phyloP scores from a whole-genome alignment of 2,797 vertebrate genomes.

The Enteromius argenteus region DNA sequence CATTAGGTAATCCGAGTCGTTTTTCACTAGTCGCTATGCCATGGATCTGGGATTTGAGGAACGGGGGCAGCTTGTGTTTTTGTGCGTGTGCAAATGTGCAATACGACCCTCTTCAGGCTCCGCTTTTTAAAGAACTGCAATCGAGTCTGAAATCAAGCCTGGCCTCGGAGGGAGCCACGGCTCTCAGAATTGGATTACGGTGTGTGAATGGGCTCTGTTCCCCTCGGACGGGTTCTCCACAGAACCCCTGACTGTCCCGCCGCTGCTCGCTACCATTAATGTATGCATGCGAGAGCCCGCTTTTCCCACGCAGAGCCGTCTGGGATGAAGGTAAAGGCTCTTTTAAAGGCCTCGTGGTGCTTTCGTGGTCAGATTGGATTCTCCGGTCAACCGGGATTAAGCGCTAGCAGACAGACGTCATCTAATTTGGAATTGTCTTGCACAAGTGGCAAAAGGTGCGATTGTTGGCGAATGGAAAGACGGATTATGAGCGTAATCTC shows the following conservation, averaged over 20 bases:
- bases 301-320: neutral
- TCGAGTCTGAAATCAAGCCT: conserved; percentile 40
- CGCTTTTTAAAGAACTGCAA: conserved; percentile 44
- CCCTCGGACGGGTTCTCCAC: conserved; percentile 69
- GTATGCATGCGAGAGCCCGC: neutral
- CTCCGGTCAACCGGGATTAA: neutral
- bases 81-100: conserved; percentile 66
- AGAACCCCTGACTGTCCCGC: conserved; percentile 58
- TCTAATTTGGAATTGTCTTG: neutral
- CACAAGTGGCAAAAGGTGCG: conserved; percentile 19
- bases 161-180: conserved; percentile 68
- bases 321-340: neutral
- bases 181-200: conserved; percentile 78
- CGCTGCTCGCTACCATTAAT: neutral
- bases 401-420: conserved; percentile 12
- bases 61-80: conserved; percentile 32
- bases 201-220: conserved; percentile 73
- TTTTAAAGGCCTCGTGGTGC: neutral
- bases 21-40: conserved; percentile 7
- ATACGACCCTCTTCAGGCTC: conserved; percentile 60
- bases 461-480: conserved; percentile 14
- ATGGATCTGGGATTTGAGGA: conserved; percentile 17
- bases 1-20: conserved; percentile 68
- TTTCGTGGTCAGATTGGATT: neutral
- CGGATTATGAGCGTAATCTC: conserved; percentile 44